These are phyloP conservation scores for Hypolimnas misippus DNA, from an alignment of 2,888 invertebrate species.

Conservation along the genomic window DNA sequence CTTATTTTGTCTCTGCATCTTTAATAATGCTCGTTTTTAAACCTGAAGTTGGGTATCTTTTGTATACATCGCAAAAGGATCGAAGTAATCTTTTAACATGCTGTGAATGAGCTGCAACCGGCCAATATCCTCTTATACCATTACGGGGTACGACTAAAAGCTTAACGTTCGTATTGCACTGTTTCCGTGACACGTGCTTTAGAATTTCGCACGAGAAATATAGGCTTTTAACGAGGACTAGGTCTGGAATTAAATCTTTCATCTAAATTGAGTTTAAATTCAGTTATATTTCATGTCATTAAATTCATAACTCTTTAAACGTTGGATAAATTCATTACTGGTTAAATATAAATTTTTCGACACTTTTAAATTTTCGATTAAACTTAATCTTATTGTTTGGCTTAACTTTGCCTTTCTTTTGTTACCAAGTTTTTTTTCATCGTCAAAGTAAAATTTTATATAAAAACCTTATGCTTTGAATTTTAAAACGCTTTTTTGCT, in stretches of 20 bases:
- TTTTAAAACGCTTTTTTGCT: background rate
- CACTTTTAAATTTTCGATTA: too few species aligned
- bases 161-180: background rate
- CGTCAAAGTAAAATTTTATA: background rate
- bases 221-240: too few species aligned
- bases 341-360: too few species aligned
- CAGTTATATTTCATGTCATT: too few species aligned
- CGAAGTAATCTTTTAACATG: background rate
- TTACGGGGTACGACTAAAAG: background rate
- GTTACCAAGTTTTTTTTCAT: background rate
- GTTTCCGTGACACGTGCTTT: background rate
- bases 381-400: background rate
- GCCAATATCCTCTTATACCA: background rate
- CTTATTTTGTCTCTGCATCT: conserved; percentile 7
- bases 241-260: too few species aligned
- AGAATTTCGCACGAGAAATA: too few species aligned
- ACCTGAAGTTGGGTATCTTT: background rate
- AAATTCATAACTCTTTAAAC: too few species aligned
- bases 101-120: background rate
- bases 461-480: background rate
- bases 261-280: too few species aligned
- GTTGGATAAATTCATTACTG: too few species aligned
- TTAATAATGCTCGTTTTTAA: background rate
- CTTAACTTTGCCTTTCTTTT: background rate
- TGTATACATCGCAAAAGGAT: background rate